phyloP scores from a whole-genome alignment of 2,888 invertebrate species.

The Acrocyrtus sp. region DNA sequence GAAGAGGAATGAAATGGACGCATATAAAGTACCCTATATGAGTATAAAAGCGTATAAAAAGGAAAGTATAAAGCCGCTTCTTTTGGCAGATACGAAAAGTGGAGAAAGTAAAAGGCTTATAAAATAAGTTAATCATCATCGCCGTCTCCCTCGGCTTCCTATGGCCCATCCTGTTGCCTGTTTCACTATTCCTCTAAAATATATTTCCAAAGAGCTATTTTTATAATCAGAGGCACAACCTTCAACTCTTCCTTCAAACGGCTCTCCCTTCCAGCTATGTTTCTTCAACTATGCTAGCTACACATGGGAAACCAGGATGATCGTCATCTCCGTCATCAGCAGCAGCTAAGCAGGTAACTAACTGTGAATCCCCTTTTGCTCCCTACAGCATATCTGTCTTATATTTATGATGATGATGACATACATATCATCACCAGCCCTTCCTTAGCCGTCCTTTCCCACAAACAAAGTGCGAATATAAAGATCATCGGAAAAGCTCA shows the following conservation, averaged over 20 bases:
- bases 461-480: no score
- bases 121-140: slow-evolving; percentile 14
- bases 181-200: slow-evolving; percentile 6
- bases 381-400: slow-evolving; percentile 12
- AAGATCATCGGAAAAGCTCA: no score
- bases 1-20: not conserved
- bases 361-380: slow-evolving; percentile 29
- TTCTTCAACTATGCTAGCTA: slow-evolving; percentile 15
- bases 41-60: no score
- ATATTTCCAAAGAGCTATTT: not conserved
- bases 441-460: no score
- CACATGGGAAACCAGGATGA: no score
- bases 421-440: slow-evolving; percentile 29
- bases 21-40: not conserved
- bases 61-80: no score
- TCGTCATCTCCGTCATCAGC: no score
- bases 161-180: slow-evolving; percentile 18
- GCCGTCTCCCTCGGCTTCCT: not conserved
- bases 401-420: slow-evolving; percentile 31
- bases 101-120: slow-evolving; percentile 11
- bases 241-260: slow-evolving; percentile 21
- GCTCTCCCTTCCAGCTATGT: slow-evolving; percentile 36
- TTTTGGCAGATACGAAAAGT: no score
- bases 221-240: slow-evolving; percentile 16
- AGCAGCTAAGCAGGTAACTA: slow-evolving; percentile 33